Evolutionary conservation across 2,888 invertebrate genomes (phyloP).

Genomic region (Gymnosoma rotundatum): DNA sequence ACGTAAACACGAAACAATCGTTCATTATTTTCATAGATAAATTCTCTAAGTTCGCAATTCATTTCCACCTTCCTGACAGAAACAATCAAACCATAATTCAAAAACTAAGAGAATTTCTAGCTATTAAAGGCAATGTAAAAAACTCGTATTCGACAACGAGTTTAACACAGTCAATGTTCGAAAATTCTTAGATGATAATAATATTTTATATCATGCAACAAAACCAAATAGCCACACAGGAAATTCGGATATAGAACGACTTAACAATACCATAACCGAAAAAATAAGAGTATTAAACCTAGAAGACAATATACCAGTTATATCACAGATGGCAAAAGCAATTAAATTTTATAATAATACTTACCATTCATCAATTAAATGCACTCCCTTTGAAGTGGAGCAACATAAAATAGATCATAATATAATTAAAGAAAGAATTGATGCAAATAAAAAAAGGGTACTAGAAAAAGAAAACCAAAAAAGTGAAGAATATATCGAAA

Average conservation of each 20-base stretch:
- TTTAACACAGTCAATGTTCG: too few relatives aligned
- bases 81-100: constrained; percentile 41
- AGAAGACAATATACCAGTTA: neutral
- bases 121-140: too few relatives aligned
- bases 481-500: too few relatives aligned
- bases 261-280: constrained; percentile 51
- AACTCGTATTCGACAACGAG: too few relatives aligned
- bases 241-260: constrained; percentile 44
- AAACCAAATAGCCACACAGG: constrained; percentile 61
- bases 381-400: too few relatives aligned
- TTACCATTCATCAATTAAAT: neutral
- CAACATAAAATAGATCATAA: too few relatives aligned
- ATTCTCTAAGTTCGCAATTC: constrained; percentile 64
- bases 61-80: constrained; percentile 45
- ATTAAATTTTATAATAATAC: neutral
- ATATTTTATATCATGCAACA: constrained; percentile 50
- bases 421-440: too few relatives aligned
- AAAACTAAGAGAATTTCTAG: neutral
- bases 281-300: neutral
- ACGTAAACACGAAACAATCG: neutral
- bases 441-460: too few relatives aligned
- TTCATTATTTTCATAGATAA: constrained; percentile 60
- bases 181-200: neutral
- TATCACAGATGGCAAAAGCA: neutral
- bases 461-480: too few relatives aligned